Conservation (phyloP, 2,888 invertebrate genomes). For the Lissonota sp. region DNA sequence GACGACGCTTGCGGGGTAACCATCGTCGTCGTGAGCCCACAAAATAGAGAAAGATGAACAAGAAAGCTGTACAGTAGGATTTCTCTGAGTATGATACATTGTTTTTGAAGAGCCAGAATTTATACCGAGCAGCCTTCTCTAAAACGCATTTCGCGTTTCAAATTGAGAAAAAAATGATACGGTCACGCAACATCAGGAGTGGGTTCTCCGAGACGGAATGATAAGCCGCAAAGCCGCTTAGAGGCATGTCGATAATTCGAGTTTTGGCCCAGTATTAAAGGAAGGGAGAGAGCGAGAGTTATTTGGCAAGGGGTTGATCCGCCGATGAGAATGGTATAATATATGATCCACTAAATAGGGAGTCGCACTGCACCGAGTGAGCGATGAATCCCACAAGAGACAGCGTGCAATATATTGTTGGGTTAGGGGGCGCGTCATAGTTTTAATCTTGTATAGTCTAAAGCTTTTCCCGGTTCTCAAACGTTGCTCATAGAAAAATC, state of each 20-base stretch:
- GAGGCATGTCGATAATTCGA: constrained; percentile 67
- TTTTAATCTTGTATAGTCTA: constrained; percentile 79
- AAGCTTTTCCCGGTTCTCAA: constrained; percentile 77
- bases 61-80: neutral
- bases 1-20: constrained; percentile 71
- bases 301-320: constrained; percentile 76
- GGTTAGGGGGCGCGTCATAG: constrained; percentile 80
- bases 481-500: constrained; percentile 9
- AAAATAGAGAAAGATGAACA: constrained; percentile 36
- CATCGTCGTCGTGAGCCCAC: constrained; percentile 52
- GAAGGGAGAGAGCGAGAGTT: constrained; percentile 58
- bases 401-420: constrained; percentile 81
- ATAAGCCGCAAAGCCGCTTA: constrained; percentile 58
- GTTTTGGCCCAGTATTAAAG: constrained; percentile 20
- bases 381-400: constrained; percentile 79
- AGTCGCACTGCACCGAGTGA: constrained; percentile 71
- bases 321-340: constrained; percentile 76
- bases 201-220: constrained; percentile 41
- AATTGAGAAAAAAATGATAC: constrained; percentile 15
- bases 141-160: constrained; percentile 13
- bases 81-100: neutral
- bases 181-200: constrained; percentile 12
- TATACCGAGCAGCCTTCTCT: no score
- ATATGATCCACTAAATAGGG: constrained; percentile 80
- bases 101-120: no score